A percentile compares a stretch with the other conserved stretches of the same genome.
Conservation (phyloP, 2,888 invertebrate species). For the Dicycla oo region DNA sequence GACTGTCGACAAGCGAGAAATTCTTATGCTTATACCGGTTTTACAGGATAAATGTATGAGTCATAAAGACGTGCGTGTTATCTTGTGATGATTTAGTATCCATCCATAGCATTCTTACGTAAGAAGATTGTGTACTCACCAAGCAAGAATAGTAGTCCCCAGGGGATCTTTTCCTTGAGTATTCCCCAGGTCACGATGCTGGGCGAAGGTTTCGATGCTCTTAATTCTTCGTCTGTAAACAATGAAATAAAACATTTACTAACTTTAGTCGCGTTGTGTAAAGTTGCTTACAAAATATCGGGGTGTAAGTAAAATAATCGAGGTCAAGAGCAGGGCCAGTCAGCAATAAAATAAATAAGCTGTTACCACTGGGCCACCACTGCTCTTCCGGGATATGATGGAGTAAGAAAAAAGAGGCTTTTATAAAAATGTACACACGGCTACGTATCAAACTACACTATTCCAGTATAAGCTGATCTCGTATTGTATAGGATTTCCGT, state of each 20-base stretch:
- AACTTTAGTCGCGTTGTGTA: background rate
- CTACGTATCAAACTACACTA: no score
- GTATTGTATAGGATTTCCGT: no score
- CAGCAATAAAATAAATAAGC: no score
- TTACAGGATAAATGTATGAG: background rate
- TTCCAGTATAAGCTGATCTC: no score
- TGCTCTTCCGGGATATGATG: no score
- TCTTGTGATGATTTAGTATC: background rate
- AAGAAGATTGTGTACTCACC: conserved; percentile 84
- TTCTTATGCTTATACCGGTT: background rate
- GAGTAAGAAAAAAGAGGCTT: no score
- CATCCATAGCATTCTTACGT: background rate
- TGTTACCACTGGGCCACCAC: no score
- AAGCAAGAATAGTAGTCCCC: conserved; percentile 96
- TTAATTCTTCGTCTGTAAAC: conserved; percentile 87
- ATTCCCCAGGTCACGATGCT: conserved; percentile 96
- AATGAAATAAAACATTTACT: background rate
- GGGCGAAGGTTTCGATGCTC: conserved; percentile 91
- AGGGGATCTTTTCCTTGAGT: conserved; percentile 96
- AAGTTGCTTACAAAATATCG: background rate
- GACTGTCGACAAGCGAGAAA: background rate
- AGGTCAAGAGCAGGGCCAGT: no score
- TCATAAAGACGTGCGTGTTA: background rate
- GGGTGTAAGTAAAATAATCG: no score
- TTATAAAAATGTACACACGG: no score